These are phyloP conservation scores for Megalopta genalis DNA, from an alignment of 1,140 invertebrate genomes.

Conservation along the genomic window DNA sequence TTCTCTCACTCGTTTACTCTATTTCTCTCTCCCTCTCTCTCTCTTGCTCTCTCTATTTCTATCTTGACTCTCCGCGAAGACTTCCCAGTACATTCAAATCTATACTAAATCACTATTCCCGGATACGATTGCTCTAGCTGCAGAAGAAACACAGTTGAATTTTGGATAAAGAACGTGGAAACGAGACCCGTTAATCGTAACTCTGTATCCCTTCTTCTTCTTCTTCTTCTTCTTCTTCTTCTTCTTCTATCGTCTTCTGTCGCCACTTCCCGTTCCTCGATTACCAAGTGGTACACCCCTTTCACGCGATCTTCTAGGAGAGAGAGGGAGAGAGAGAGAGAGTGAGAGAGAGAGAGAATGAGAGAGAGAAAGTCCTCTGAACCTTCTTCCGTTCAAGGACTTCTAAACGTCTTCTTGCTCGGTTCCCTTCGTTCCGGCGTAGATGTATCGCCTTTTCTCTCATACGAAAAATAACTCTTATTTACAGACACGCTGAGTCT, in stretches of 20 bases:
- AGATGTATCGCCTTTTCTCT: constrained; percentile 44
- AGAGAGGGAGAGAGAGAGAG: constrained; percentile 33
- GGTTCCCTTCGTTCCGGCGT: constrained; percentile 45
- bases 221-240: constrained; percentile 6
- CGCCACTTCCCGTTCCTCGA: not conserved
- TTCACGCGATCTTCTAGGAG: constrained; percentile 16
- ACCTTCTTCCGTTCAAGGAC: constrained; percentile 50
- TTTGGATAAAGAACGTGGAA: constrained; percentile 43
- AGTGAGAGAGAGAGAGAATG: constrained; percentile 29
- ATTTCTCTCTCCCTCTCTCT: constrained; percentile 15
- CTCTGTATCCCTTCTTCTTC: constrained; percentile 23
- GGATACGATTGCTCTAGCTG: not conserved
- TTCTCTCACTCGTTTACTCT: not conserved
- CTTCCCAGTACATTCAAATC: constrained; percentile 10
- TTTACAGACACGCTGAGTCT: constrained; percentile 55
- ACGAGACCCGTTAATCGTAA: constrained; percentile 38
- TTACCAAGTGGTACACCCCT: constrained; percentile 1
- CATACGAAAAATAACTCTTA: constrained; percentile 67
- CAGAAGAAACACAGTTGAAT: constrained; percentile 50
- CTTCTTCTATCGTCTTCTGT: constrained; percentile 4
- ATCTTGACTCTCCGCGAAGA: constrained; percentile 1
- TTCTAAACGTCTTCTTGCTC: constrained; percentile 47
- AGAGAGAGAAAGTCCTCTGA: constrained; percentile 47
- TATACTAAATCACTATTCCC: too few relatives aligned
- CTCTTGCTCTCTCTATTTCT: not conserved